Conservation (phyloP, 2,797 vertebrate genomes). For the Corythornis leucogaster region DNA sequence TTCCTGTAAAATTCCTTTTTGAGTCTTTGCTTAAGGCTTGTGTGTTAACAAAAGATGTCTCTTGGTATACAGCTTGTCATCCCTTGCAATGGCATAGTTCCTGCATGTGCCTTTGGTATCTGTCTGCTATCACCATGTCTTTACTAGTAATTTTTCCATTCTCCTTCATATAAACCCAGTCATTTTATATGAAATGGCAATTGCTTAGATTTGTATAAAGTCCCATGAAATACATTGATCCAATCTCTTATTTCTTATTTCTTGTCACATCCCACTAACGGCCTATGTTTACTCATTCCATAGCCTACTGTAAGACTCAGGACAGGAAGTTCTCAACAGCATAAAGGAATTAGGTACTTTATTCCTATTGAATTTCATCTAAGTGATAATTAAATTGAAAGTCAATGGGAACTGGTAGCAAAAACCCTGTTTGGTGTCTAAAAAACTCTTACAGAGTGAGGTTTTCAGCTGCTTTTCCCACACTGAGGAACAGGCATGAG, state of each 20-base stretch:
- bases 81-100: not conserved
- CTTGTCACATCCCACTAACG: constrained; percentile 28
- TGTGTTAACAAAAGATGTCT: not conserved
- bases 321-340: constrained; percentile 15
- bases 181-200: not conserved
- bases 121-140: constrained; percentile 5
- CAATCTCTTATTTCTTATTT: constrained; percentile 35
- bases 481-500: not conserved
- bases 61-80: not conserved
- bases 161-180: not conserved
- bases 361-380: constrained; percentile 27
- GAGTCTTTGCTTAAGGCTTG: not conserved
- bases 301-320: not conserved
- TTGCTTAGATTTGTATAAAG: constrained; percentile 24
- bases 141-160: constrained; percentile 14
- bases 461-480: constrained; percentile 18
- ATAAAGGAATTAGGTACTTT: constrained; percentile 29
- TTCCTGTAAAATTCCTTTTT: constrained; percentile 7
- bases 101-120: constrained; percentile 1
- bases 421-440: not conserved
- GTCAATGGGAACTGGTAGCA: not conserved
- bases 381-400: constrained; percentile 58
- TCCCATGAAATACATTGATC: not conserved
- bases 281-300: not conserved
- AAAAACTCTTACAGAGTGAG: not conserved